Evolutionary conservation across 2,113 vertebrate genomes (phyloP), one percentile per base, ranked within the genome.

Genomic region (Phaethornis superciliosus): DNA sequence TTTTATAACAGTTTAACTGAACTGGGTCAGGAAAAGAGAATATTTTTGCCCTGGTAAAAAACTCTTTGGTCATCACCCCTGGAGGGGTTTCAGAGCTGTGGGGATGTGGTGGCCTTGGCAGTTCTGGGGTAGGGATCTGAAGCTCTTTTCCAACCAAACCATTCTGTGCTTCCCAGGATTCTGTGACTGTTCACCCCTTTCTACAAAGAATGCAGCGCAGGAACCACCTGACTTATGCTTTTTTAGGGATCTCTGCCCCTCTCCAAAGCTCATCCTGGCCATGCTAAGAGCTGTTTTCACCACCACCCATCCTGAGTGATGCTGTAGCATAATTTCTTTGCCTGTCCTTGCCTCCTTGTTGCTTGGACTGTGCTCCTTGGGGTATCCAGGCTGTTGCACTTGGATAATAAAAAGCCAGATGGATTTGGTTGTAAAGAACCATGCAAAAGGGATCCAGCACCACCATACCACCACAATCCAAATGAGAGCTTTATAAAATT

Each of bases 181-280:
- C 47, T 47, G 20, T 22, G 47, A 47, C 9, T 18, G 17, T 16
- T 69, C 20, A 37, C 7, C 19, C 12, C 1, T 21, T 26, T 49
- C 27, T 62, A 15, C 12, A 15, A 42, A 30, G 22, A 27, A 51
- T 17, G 22, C 49, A 19, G 21, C 7, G 28, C 26, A 35, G 30
- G 40, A 55, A 42, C 30, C 24, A 18, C 11, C 23, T 0, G 0
- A 23, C 12, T 51, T 27, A 56, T 0, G 2, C 9, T 49, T 64
- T 70, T 69, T 56, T 30, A 56, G 42, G 42, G 42, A 20, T 35
- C 11, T 28, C 15, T 56, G 22, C 30, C 56, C 26, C 22, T 35
- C 47, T 71, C 5, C 5, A 2, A 59, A 65, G 35, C 58, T 65
- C 58, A 14, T 37, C 17, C 35, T 59, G n/a, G 19, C 24, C 20